These are phyloP conservation scores for Tychaedon coryphoeus DNA, from an alignment of 2,113 vertebrate genomes.

Conservation along the genomic window DNA sequence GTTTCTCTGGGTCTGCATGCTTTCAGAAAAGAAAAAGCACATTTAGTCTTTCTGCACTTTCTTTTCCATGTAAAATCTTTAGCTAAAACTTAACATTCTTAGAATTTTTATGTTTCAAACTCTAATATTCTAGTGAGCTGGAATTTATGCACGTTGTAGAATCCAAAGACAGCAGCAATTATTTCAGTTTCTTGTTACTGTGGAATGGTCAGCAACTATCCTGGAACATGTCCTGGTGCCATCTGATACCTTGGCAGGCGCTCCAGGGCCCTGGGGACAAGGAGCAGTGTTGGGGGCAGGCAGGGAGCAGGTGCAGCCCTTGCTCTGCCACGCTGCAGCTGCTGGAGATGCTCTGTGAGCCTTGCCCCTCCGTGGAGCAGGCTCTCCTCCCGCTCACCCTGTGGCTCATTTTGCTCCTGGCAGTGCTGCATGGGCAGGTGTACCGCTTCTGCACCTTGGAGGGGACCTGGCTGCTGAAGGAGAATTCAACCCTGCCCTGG, in stretches of 20 bases:
- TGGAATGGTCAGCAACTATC: neutral
- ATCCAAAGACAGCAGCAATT: neutral
- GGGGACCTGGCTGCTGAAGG: slow-evolving; percentile 74
- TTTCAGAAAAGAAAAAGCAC: neutral
- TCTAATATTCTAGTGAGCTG: neutral
- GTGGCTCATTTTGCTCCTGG: neutral
- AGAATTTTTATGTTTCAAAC: neutral
- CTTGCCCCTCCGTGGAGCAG: accelerated
- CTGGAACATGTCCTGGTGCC: neutral
- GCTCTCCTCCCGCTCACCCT: neutral
- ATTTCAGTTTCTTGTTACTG: neutral
- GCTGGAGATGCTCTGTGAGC: neutral
- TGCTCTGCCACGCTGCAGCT: accelerated
- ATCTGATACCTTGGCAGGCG: accelerated
- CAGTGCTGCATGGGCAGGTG: slow-evolving; percentile 74
- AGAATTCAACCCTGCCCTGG: slow-evolving; percentile 76
- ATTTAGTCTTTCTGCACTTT: accelerated
- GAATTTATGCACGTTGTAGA: neutral
- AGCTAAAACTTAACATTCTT: neutral
- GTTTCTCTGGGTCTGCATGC: neutral
- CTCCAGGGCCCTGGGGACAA: accelerated
- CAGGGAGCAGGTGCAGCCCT: accelerated
- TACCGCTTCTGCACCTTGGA: slow-evolving; percentile 77
- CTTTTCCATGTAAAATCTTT: neutral
- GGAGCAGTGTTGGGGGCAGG: accelerated